Conservation (phyloP, 2,888 invertebrate species). For the Steromphala cineraria region DNA sequence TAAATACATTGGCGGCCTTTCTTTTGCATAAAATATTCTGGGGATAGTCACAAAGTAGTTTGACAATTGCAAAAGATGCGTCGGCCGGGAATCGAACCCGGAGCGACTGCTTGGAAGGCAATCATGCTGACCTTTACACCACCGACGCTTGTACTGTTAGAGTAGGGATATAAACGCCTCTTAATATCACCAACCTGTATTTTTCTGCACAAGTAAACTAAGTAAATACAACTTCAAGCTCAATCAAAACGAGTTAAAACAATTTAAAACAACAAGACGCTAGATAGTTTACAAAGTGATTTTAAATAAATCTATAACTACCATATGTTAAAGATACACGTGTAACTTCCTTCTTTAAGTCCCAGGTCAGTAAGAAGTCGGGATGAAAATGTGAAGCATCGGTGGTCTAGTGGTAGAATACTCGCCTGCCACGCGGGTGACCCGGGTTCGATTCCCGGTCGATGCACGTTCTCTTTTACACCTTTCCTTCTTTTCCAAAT, state of each 20-base stretch:
- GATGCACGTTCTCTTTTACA: neutral
- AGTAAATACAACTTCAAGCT: too few species aligned
- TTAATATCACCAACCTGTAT: neutral
- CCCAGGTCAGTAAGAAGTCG: too few species aligned
- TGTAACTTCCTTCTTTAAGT: too few species aligned
- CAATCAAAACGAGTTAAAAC: too few species aligned
- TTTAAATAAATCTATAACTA: too few species aligned
- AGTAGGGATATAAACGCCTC: neutral
- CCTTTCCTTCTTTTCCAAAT: neutral
- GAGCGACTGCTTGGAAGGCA: conserved; percentile 5
- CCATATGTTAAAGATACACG: too few species aligned
- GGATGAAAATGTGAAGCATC: too few species aligned
- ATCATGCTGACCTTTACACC: conserved; percentile 2
- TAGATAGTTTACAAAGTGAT: too few species aligned
- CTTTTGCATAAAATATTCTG: too few species aligned
- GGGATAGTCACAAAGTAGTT: neutral
- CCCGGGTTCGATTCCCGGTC: neutral
- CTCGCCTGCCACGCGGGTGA: conserved; percentile 4
- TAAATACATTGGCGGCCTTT: too few species aligned
- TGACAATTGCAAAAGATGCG: neutral
- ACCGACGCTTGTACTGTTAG: neutral
- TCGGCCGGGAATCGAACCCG: conserved; percentile 10
- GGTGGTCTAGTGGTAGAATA: conserved; percentile 4
- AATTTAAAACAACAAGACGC: too few species aligned
- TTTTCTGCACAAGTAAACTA: too few species aligned